A percentile compares a stretch with the other conserved stretches of the same genome.
These are phyloP conservation scores for Tridacna gigas DNA, from an alignment of 2,888 invertebrate species.

Conservation along the genomic window DNA sequence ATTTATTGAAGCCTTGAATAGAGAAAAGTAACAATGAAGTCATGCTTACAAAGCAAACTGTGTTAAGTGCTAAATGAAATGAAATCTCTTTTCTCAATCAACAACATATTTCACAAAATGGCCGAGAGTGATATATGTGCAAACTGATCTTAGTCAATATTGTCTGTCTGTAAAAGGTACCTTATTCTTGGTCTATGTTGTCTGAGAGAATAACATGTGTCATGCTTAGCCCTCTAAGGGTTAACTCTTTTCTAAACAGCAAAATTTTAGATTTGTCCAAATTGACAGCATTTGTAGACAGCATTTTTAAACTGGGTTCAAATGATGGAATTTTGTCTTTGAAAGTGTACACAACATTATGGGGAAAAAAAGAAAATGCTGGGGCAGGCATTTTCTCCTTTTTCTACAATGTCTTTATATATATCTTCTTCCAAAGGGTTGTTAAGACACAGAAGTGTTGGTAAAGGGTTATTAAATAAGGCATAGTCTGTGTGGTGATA, in stretches of 20 bases:
- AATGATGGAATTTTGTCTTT: not conserved
- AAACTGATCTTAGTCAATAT: too few species aligned
- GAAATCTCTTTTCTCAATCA: too few species aligned
- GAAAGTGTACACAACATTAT: not conserved
- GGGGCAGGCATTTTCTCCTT: not conserved
- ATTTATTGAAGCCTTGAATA: slow-evolving; percentile 98
- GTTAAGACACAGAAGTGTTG: not conserved
- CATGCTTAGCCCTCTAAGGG: not conserved
- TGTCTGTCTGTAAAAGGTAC: not conserved
- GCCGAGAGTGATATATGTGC: too few species aligned
- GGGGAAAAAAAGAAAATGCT: not conserved
- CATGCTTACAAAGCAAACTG: not conserved
- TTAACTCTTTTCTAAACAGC: not conserved
- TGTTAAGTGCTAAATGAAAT: too few species aligned
- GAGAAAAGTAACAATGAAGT: slow-evolving; percentile 89
- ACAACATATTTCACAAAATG: too few species aligned
- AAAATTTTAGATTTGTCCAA: not conserved
- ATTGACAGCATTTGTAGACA: not conserved
- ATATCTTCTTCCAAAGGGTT: not conserved
- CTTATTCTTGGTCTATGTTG: not conserved
- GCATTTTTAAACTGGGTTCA: not conserved
- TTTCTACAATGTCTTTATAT: not conserved
- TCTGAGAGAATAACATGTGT: not conserved
- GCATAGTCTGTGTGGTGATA: too few species aligned
- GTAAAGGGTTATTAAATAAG: not conserved